Evolutionary conservation across 2,888 invertebrate genomes (phyloP).

Genomic region (Mesoligia furuncula): DNA sequence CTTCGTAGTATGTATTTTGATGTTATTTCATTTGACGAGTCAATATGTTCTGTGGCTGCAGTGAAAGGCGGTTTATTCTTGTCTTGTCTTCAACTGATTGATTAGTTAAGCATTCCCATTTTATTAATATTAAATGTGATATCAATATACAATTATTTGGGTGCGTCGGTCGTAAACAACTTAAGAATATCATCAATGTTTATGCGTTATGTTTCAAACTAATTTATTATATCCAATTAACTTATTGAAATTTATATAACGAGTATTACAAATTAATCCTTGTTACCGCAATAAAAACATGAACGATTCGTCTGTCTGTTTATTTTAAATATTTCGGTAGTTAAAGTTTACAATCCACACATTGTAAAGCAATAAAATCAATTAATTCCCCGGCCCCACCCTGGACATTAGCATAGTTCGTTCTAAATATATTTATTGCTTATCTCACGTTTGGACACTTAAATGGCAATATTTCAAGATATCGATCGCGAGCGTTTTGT

Average conservation of each 20-base stretch:
- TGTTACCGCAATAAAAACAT: constrained; percentile 31
- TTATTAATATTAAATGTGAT: constrained; percentile 42
- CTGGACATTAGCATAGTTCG: constrained; percentile 45
- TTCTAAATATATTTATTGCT: constrained; percentile 49
- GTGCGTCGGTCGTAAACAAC: constrained; percentile 46
- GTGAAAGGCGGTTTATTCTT: constrained; percentile 19
- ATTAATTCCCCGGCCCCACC: constrained; percentile 29
- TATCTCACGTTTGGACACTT: constrained; percentile 54
- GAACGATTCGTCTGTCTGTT: constrained; percentile 21
- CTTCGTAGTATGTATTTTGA: background rate
- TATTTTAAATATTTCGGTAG: constrained; percentile 35
- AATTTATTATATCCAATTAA: constrained; percentile 53
- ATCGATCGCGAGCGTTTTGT: constrained; percentile 46
- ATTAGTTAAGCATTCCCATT: constrained; percentile 29
- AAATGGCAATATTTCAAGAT: constrained; percentile 63
- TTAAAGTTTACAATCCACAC: constrained; percentile 39
- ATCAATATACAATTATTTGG: constrained; percentile 52
- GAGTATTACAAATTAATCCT: constrained; percentile 35
- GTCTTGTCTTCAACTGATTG: constrained; percentile 35
- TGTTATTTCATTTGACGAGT: background rate
- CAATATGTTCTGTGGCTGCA: background rate
- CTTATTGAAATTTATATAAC: constrained; percentile 38
- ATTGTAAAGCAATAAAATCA: constrained; percentile 54
- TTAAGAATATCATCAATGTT: constrained; percentile 37
- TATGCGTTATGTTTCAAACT: constrained; percentile 40